Base-by-base conservation (phyloP, 2,888 invertebrate genomes). In the Buathra laborator region DNA sequence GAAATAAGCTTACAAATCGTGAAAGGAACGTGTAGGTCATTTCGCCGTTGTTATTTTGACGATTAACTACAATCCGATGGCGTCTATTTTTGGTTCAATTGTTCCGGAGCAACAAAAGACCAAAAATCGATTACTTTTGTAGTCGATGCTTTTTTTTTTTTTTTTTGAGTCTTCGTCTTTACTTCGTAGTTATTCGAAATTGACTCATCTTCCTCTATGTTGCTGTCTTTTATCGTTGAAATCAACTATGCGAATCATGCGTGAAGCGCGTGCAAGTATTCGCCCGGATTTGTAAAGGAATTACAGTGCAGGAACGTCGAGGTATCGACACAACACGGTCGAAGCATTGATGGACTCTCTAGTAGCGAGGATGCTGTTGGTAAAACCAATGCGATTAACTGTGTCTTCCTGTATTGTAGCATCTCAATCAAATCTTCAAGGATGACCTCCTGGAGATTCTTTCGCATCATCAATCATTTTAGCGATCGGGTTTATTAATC, bases 381-480 rank as follows among this genome's bases (percentile, higher is more conserved):
- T 16, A 66, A 48, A n/a, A 77, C 29, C 66, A 32, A 48, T 37
- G 16, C 29, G 16, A 48, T 74, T 9, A 37, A 46, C 62, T 48
- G 29, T 75, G 75, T 66, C 51, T 74, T 71, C 79, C 74, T 46
- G 32, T 64, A 64, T 29, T 56, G 14, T 56, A 10, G 51, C 62
- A 71, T 80, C 79, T 80, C 66, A 80, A 83, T 83, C 79, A 64
- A 80, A 71, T 48, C 5, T 48, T 79, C 79, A 80, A 83, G 70
- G 75, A 80, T 83, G 43, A n/a, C 56, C 74, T n/a, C 70, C 37
- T 48, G 59, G 56, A 59, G 24, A 71, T 79, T 59, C 37, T n/a
- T 80, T 24, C 68, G 62, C 29, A 19, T 72, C 53, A 83, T 75
- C 51, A 70, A 83, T 83, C 83, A 79, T 6, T 29, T 51, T 51